Evolutionary conservation across 2,888 invertebrate genomes (phyloP), one percentile per base, ranked within the genome.

Genomic region (Microplitis deprimator): DNA sequence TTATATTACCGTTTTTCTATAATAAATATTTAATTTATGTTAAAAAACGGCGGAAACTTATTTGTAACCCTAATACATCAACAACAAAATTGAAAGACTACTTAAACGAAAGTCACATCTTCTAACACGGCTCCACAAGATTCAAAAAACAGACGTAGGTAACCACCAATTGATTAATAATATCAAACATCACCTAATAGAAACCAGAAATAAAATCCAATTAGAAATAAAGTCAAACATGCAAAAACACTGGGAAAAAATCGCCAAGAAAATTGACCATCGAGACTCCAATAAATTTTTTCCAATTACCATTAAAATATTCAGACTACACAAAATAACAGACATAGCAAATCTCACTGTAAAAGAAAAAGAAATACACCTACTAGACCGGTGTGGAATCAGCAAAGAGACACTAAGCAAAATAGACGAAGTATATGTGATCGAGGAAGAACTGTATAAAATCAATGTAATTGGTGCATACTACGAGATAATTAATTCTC

Each of bases 401-500:
- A 76, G 6, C 5, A 16, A 6, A 59, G 68, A n/a, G 38, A 62
- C 20, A 3, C 40, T 7, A 16, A 68, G 39, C 8, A 64, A 5
- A 7, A 16, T 38, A 6, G 65, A 73, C 4, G 16, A 73, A 6
- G 20, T 68, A 10, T 68, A 68, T 17, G 69, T 78, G 0, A 60
- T 80, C 20, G 5, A 64, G 0, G 16, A 69, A 0, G 38, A 70
- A 0, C 1, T 1, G 0, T 75, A 79, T 13, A 79, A 76, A 41
- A 67, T 79, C 2, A 81, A 81, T 39, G 41, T 76, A 6, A 62
- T 80, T 8, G 81, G 79, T 10, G 79, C 77, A 0, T 68, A 64
- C 41, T 81, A 80, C n/a, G 76, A 81, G 60, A 40, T 16, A 6
- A 69, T 81, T 4, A 77, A 77, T 16, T 77, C 79, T 4, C 77